These are phyloP conservation scores for Saccostrea cuccullata DNA, from an alignment of 1,140 invertebrate species.

Conservation along the genomic window DNA sequence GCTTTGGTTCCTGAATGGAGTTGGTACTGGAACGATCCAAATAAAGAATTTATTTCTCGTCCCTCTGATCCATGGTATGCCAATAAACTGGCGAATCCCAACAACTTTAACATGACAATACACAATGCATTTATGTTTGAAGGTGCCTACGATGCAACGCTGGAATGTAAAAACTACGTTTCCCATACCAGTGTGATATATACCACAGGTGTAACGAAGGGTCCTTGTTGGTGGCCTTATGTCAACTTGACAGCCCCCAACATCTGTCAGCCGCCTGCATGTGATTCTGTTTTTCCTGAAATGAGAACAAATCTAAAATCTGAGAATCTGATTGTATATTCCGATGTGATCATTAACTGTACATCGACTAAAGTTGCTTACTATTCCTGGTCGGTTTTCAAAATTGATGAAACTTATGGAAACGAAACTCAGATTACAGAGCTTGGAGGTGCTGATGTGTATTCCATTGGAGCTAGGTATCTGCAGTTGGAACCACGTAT, in stretches of 20 bases:
- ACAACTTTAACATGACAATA: conserved; percentile 45
- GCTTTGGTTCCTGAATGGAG: conserved; percentile 53
- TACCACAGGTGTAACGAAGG: conserved; percentile 57
- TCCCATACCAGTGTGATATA: conserved; percentile 44
- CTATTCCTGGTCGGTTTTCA: conserved; percentile 59
- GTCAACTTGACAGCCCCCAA: conserved; percentile 57
- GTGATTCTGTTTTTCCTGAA: conserved; percentile 43
- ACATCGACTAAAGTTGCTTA: conserved; percentile 61
- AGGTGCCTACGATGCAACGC: conserved; percentile 49
- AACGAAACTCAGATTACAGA: conserved; percentile 59
- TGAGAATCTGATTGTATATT: conserved; percentile 58
- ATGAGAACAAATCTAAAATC: conserved; percentile 56
- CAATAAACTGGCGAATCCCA: conserved; percentile 13
- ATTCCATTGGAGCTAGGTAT: conserved; percentile 57
- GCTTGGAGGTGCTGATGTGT: conserved; percentile 56
- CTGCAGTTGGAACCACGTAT: conserved; percentile 51
- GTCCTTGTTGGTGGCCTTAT: conserved; percentile 62
- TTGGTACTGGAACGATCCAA: conserved; percentile 44
- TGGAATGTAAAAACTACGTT: conserved; percentile 57
- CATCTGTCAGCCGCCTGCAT: conserved; percentile 51
- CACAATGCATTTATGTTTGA: conserved; percentile 52
- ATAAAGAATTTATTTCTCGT: not conserved
- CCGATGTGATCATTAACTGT: conserved; percentile 62
- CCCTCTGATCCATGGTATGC: conserved; percentile 29
- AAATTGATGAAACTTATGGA: conserved; percentile 41